A percentile compares a stretch with the other conserved stretches of the same genome.
These are phyloP conservation scores for Cephus nigrinus DNA, from an alignment of 2,888 invertebrate species.

Conservation along the genomic window DNA sequence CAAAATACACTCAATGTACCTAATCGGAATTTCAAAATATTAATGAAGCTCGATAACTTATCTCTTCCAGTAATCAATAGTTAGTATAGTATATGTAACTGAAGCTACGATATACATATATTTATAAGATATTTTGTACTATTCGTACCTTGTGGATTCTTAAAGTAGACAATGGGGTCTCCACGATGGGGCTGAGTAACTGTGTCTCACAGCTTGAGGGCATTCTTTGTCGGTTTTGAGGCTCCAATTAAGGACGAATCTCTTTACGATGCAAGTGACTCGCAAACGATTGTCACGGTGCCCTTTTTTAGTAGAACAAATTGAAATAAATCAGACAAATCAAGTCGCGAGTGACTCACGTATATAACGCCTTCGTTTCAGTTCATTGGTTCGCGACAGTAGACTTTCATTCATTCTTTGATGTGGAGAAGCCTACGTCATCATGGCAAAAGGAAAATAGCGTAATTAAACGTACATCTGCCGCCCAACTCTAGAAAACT, in stretches of 20 bases:
- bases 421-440: not conserved
- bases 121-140: not conserved
- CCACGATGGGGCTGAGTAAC: not conserved
- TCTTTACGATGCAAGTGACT: not conserved
- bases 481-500: not conserved
- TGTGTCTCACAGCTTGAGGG: not conserved
- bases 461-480: not conserved
- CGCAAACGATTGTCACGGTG: not conserved
- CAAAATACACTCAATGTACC: not conserved
- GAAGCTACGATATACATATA: not conserved
- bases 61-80: not conserved
- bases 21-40: not conserved
- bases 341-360: slow-evolving; percentile 6
- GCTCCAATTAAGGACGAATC: not conserved
- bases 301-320: not conserved
- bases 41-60: not conserved
- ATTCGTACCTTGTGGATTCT: not conserved
- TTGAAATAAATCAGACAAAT: slow-evolving; percentile 7
- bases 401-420: not conserved
- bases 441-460: not conserved
- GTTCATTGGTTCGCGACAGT: not conserved
- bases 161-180: not conserved
- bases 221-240: not conserved
- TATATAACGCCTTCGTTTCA: not conserved
- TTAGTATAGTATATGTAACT: not conserved